Evolutionary conservation across 2,113 vertebrate genomes (phyloP).

Genomic region (Amblyornis subalaris): DNA sequence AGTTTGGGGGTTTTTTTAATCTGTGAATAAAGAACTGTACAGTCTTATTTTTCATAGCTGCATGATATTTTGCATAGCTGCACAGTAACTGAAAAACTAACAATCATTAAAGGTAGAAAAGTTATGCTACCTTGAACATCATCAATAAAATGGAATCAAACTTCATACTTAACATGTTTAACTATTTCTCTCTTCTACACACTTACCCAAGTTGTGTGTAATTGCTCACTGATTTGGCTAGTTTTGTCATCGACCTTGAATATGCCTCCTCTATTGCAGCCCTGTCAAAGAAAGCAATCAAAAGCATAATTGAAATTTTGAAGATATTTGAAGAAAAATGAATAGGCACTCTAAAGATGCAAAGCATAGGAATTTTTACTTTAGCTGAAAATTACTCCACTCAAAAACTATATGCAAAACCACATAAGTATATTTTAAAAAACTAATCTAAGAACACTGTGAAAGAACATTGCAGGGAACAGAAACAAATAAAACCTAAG

Average conservation of each 20-base stretch:
- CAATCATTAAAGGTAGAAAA: neutral
- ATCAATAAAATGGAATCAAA: neutral
- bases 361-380: neutral
- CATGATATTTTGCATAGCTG: neutral
- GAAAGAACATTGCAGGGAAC: neutral
- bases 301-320: neutral
- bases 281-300: slow-evolving; percentile 65
- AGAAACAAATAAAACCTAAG: neutral
- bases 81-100: neutral
- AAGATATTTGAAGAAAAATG: neutral
- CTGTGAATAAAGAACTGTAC: neutral
- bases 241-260: slow-evolving; percentile 91
- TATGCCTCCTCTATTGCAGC: slow-evolving; percentile 89
- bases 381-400: neutral
- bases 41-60: neutral
- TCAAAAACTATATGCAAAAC: neutral
- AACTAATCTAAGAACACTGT: neutral
- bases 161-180: neutral
- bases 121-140: neutral
- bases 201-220: slow-evolving; percentile 89
- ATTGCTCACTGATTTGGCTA: slow-evolving; percentile 89
- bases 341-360: neutral
- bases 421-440: neutral
- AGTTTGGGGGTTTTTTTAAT: neutral
- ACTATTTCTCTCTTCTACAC: neutral